Evolutionary conservation across 2,797 vertebrate genomes (phyloP), one percentile per base, ranked within the genome.

Genomic region (Sandelia bainsii): DNA sequence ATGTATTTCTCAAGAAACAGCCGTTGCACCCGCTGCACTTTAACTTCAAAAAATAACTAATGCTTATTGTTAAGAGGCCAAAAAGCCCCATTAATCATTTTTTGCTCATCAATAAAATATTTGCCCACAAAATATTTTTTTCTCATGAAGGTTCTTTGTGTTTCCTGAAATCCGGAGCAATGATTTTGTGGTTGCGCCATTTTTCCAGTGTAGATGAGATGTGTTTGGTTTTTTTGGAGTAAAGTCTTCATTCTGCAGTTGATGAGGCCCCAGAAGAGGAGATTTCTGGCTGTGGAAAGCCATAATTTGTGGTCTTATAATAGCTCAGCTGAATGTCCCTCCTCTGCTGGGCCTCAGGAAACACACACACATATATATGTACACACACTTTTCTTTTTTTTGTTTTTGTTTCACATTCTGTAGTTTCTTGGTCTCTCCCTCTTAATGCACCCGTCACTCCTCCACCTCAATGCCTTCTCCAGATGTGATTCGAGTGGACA

Each of bases 241-340:
- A 45, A 71, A 77, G 79, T 62, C 63, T 64, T 70, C 75, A 70
- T 77, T 69, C 70, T 75, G 62, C 56, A 45, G 62, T 0, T 62
- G 75, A 62, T 77, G 72, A 75, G 75, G 77, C 67, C 63, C 74
- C 61, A 4, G 69, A 59, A 77, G 69, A 81, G 76, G 70, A 75
- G 69, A 11, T 57, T 40, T 81, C 74, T 80, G 77, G 66, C 81
- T 69, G 75, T 22, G 56, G 17, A 68, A 57, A 76, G 80, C 60
- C 57, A 25, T 81, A 79, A 85, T 86, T 86, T 90, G 89, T 81
- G 87, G 84, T 90, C 88, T 89, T 80, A 85, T 81, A 78, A 87
- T 88, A 88, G 86, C 82, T 88, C 63, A 17, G 62, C 72, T 86
- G 22, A 75, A 79, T 80, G 79, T 87, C 82, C 85, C 80, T 84